Evolutionary conservation across 2,797 vertebrate species (phyloP), one percentile per base, ranked within the genome.

Genomic region (Cynopterus sphinx): DNA sequence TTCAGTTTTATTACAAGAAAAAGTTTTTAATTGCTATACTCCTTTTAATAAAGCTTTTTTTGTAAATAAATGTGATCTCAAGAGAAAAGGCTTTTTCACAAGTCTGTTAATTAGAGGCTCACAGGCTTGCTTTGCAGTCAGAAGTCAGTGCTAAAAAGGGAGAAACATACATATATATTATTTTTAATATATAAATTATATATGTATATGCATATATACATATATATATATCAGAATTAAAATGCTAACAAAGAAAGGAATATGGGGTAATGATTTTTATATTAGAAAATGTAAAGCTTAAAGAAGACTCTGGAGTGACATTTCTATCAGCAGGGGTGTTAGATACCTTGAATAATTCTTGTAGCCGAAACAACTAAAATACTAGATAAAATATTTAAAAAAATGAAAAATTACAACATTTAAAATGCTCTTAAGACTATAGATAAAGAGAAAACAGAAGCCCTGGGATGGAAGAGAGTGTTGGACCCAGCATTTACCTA

Each of bases 21-120:
- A 82, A 57, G 21, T 49, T 83, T 90, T 70, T 88, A 90, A 84
- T 55, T 87, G 51, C 46, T 51, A n/a, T 26, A 75, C 22, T 79
- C n/a, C n/a, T 96, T 91, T 75, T 39, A 81, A 41, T 90, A 86
- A 91, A 90, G 55, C 24, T 90, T 91, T 89, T 89, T 71, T 15
- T 81, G n/a, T 90, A 90, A 78, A 71, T 67, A 81, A 78, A 91
- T 81, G 24, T 88, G 84, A 71, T 90, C 93, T 91, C 83, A 92
- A 63, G 70, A 94, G 55, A 81, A 73, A 91, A 95, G 28, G 19
- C 3, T 84, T 91, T 94, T 87, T 93, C 75, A 93, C 94, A 95
- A 57, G 24, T 22, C 39, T 96, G 83, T 81, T 96, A 96, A 96
- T 97, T 89, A 95, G 87, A 71, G 65, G n/a, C 31, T 90, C 33